Conservation (phyloP, 2,113 vertebrate species). For the Acanthochromis polyacanthus region DNA sequence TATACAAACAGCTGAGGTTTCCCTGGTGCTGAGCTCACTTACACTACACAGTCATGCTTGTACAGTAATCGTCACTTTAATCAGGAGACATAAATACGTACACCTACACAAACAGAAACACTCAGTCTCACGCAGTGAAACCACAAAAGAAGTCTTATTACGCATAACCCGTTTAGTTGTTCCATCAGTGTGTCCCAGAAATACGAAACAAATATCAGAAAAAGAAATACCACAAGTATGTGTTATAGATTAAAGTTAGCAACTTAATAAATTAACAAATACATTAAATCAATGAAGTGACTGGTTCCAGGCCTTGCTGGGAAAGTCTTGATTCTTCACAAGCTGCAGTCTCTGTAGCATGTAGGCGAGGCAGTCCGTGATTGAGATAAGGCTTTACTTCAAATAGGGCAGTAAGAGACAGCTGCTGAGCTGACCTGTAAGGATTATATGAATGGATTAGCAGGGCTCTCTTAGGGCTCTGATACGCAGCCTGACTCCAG, state of each 20-base stretch:
- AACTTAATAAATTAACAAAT: conserved; percentile 77
- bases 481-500: conserved; percentile 72
- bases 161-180: conserved; percentile 45
- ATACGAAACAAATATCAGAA: conserved; percentile 47
- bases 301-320: conserved; percentile 37
- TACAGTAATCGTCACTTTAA: conserved; percentile 40
- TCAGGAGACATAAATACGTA: conserved; percentile 21
- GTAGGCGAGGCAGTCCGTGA: conserved; percentile 49
- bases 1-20: conserved; percentile 43
- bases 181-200: conserved; percentile 30
- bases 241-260: conserved; percentile 47
- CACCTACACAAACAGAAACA: conserved; percentile 24
- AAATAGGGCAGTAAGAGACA: conserved; percentile 72
- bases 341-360: conserved; percentile 34
- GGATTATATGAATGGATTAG: conserved; percentile 79
- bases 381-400: conserved; percentile 76
- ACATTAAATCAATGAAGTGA: conserved; percentile 46
- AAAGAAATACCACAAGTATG: conserved; percentile 42
- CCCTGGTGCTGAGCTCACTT: conserved; percentile 20
- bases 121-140: conserved; percentile 31
- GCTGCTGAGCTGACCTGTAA: conserved; percentile 76
- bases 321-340: conserved; percentile 55
- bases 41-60: conserved; percentile 27
- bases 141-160: conserved; percentile 23
- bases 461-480: conserved; percentile 65